Base-by-base conservation (phyloP, 2,888 invertebrate genomes). In the Meteorus cinctellus region DNA sequence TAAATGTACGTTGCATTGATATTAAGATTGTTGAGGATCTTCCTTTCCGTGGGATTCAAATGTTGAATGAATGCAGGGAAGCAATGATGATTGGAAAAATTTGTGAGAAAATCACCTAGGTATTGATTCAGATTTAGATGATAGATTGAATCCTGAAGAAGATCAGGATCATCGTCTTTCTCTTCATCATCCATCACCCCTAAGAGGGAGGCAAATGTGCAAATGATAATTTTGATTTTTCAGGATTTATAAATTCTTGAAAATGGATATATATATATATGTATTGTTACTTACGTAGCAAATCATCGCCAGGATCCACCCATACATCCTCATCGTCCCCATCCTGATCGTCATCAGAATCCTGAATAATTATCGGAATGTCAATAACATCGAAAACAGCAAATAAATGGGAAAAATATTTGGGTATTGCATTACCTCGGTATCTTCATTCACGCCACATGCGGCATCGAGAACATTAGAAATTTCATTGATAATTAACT, bases 401-500 rank as follows among this genome's bases (percentile, higher is more conserved):
- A 55, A n/a, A 19, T n/a, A n/a, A 6, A 55, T 5, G 8, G 14
- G n/a, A 55, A 24, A 4, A 24, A 55, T 8, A 19, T n/a, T n/a
- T 55, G 19, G 1, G 4, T n/a, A 6, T 55, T 55, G 8, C 62
- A 68, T 55, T n/a, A 81, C 79, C 34, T 90, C 90, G 45, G 87
- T 88, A 14, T 89, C 89, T 31, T 89, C 88, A 34, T 45, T 76
- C 29, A 79, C 84, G 4, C 86, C 88, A 55, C 87, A 83, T 6
- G 82, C 79, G 2, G 87, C 86, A 82, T 94, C 93, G 12, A 92
- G 90, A 76, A 92, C 91, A 85, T 91, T 91, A 59, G 91, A 91
- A 55, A 94, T 86, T 82, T 95, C 94, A 83, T 93, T 92, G 66
- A 95, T 91, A 6, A 95, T 90, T 14, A 95, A 89, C 86, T 95